A percentile compares a stretch with the other conserved stretches of the same genome.
phyloP scores from a whole-genome alignment of 2,113 vertebrate species.

The Menura novaehollandiae region DNA sequence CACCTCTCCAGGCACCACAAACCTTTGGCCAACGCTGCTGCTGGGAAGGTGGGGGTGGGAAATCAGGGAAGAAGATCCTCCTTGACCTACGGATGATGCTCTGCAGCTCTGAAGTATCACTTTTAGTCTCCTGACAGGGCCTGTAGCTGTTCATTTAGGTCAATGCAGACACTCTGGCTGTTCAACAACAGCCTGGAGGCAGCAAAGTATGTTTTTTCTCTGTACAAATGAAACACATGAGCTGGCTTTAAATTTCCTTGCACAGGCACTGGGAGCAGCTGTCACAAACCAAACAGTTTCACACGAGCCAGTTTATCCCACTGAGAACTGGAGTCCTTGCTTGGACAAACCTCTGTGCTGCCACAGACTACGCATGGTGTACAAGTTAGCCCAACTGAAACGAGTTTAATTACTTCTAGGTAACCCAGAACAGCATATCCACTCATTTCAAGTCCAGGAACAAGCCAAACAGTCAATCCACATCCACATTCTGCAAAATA shows the following conservation, averaged over 20 bases:
- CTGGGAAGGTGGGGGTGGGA: not conserved
- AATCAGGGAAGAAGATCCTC: not conserved
- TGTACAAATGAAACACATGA: not conserved
- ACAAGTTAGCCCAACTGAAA: not conserved
- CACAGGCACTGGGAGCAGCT: not conserved
- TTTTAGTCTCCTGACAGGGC: not conserved
- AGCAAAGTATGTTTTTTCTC: not conserved
- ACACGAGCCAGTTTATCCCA: not conserved
- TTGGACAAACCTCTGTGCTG: not conserved
- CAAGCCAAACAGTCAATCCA: not conserved
- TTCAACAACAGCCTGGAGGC: not conserved
- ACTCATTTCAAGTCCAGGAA: not conserved
- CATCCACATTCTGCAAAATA: not conserved
- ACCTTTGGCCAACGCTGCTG: fast-evolving
- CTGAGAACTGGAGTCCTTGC: not conserved
- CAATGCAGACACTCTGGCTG: not conserved
- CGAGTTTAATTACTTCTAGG: not conserved
- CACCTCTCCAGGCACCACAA: not conserved
- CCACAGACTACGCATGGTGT: not conserved
- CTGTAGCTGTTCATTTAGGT: not conserved
- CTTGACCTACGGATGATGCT: not conserved
- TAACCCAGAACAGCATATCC: not conserved
- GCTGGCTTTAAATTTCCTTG: not conserved
- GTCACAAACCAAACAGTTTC: not conserved
- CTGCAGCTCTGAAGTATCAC: not conserved